Evolutionary conservation across 2,888 invertebrate genomes (phyloP).

Genomic region (Plagodis pulveraria): DNA sequence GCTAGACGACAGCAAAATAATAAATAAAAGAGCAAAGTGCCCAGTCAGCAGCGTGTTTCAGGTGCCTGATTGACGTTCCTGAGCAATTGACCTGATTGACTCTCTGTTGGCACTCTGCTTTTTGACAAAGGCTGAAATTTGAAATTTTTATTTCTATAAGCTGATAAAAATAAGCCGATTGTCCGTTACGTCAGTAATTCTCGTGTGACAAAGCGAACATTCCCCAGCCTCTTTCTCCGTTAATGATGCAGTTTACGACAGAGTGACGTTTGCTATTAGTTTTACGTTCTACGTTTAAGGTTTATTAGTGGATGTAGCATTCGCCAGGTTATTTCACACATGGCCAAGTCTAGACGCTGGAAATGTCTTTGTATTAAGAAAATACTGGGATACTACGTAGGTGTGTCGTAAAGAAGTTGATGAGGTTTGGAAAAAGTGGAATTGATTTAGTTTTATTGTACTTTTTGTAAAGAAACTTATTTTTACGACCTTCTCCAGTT

Average conservation of each 20-base stretch:
- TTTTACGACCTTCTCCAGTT: background rate
- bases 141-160: no score
- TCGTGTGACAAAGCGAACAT: slow-evolving; percentile 40
- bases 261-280: slow-evolving; percentile 77
- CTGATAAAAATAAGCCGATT: background rate
- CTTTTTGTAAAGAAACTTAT: background rate
- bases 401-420: slow-evolving; percentile 37
- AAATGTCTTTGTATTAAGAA: slow-evolving; percentile 68
- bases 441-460: slow-evolving; percentile 33
- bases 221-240: slow-evolving; percentile 36
- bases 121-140: background rate
- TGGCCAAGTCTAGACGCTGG: slow-evolving; percentile 75
- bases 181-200: slow-evolving; percentile 4
- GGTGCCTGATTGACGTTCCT: no score
- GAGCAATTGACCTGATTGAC: no score
- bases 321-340: slow-evolving; percentile 79
- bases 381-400: slow-evolving; percentile 45
- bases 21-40: no score
- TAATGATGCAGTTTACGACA: slow-evolving; percentile 76
- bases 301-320: slow-evolving; percentile 78
- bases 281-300: slow-evolving; percentile 76
- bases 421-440: slow-evolving; percentile 38
- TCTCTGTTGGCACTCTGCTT: no score
- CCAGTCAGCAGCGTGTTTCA: no score
- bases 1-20: no score